Conservation (phyloP, 2,113 vertebrate genomes). For the Xiphophorus maculatus region DNA sequence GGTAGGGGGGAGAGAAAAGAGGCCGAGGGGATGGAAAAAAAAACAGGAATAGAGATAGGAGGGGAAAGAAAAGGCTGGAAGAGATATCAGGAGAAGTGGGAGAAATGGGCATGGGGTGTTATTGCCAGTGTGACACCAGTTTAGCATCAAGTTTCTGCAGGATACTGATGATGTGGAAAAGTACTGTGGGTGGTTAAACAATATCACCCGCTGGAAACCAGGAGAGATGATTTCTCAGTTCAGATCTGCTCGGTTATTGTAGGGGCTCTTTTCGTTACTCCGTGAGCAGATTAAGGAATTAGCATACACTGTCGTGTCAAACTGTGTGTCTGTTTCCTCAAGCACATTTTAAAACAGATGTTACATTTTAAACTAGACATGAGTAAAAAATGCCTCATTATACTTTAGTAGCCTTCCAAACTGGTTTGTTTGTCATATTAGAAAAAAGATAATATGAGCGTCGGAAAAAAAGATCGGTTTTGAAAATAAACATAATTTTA, state of each 20-base stretch:
- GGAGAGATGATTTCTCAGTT: not conserved
- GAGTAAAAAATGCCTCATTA: not conserved
- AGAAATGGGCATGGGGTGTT: conserved; percentile 30
- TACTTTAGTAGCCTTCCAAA: not conserved
- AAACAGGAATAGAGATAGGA: conserved; percentile 51
- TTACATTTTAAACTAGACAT: not conserved
- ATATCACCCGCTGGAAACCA: conserved; percentile 6
- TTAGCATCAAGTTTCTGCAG: conserved; percentile 18
- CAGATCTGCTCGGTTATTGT: not conserved
- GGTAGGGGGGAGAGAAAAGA: conserved; percentile 21
- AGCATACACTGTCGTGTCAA: not conserved
- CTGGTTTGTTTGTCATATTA: not conserved
- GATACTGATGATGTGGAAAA: conserved; percentile 22
- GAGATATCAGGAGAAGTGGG: conserved; percentile 31
- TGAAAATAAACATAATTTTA: too few relatives aligned
- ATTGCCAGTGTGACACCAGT: conserved; percentile 29
- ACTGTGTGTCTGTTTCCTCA: not conserved
- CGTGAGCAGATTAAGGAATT: not conserved
- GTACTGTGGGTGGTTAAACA: conserved; percentile 12
- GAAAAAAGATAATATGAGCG: too few relatives aligned
- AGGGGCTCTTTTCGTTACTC: not conserved
- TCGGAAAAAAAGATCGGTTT: not conserved
- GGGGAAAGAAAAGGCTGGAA: conserved; percentile 27
- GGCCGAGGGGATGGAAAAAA: conserved; percentile 29
- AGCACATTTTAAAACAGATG: not conserved